Evolutionary conservation across 2,888 invertebrate species (phyloP), one percentile per base, ranked within the genome.

Genomic region (Nysson spinosus): DNA sequence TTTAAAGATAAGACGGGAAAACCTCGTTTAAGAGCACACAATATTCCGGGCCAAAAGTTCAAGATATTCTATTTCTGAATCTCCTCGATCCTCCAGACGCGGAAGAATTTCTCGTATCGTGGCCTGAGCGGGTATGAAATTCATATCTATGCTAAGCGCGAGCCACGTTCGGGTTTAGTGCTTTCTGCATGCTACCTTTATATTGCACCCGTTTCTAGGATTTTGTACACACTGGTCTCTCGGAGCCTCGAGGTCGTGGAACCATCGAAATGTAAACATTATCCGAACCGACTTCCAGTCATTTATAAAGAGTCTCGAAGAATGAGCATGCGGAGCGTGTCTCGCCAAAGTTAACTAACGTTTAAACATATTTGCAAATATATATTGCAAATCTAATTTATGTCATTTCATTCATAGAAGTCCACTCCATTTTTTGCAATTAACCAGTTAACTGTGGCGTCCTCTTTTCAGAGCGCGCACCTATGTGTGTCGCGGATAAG

Each of bases 111-210:
- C 74, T 68, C 62, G 75, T 74, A 74, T 74, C 75, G 65, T 49
- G 51, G 40, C 26, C 42, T 47, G 61, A 58, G 69, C 58, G 70
- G 52, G 72, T 66, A 77, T 77, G 76, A 78, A 81, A 80, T 81
- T 81, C 80, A 81, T 81, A 81, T 81, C 75, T 77, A 81, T 79
- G 81, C 80, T 79, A 81, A 80, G 72, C 78, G 75, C 69, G 74
- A 57, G 55, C 49, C 56, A 47, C 65, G 68, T 70, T 78, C 65
- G 65, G 61, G 62, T 76, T 78, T 76, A 67, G 70, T 61, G 68
- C 56, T 44, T 69, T 57, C 69, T 56, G 64, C 60, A 58, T 74
- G 64, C 61, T 74, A 67, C 54, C 72, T 61, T 73, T 73, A 71
- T 71, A 72, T 72, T 67, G 64, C 58, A 58, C 56, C 39, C 57